Percentiles rank a stretch among this genome's conserved stretches.
Conservation (phyloP, 2,113 vertebrate species). For the Varanus komodoensis region DNA sequence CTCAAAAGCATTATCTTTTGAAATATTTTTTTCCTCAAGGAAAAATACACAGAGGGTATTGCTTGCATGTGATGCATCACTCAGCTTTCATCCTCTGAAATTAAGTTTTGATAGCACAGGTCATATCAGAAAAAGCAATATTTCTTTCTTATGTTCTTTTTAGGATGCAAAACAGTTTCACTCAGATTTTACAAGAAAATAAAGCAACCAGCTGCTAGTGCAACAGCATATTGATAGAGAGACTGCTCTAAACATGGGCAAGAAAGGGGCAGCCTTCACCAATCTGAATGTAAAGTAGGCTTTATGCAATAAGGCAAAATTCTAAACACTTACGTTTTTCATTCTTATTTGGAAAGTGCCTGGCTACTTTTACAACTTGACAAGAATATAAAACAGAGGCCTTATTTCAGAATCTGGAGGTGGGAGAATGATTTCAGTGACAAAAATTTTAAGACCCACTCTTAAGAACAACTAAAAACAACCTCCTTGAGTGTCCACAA, state of each 20-base stretch:
- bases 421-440: not conserved
- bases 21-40: conserved; percentile 39
- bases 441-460: not conserved
- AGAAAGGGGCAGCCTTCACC: conserved; percentile 11
- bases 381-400: conserved; percentile 21
- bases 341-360: not conserved
- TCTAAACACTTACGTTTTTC: not conserved
- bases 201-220: conserved; percentile 11
- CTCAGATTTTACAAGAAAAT: conserved; percentile 40
- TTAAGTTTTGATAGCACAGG: conserved; percentile 41
- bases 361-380: not conserved
- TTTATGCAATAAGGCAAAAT: conserved; percentile 14
- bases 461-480: not conserved
- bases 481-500: too few relatives aligned
- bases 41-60: conserved; percentile 43
- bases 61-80: conserved; percentile 24
- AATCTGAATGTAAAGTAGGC: conserved; percentile 8
- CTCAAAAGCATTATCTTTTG: conserved; percentile 29
- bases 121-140: conserved; percentile 39
- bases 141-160: conserved; percentile 49
- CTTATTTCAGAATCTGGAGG: not conserved
- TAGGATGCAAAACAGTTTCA: conserved; percentile 29
- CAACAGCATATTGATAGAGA: conserved; percentile 43
- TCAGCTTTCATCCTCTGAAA: conserved; percentile 46
- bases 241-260: conserved; percentile 17